Percentiles rank a stretch among this genome's conserved stretches.
Conservation (phyloP, 2,888 invertebrate species). For the Alloscopus bannaensis region DNA sequence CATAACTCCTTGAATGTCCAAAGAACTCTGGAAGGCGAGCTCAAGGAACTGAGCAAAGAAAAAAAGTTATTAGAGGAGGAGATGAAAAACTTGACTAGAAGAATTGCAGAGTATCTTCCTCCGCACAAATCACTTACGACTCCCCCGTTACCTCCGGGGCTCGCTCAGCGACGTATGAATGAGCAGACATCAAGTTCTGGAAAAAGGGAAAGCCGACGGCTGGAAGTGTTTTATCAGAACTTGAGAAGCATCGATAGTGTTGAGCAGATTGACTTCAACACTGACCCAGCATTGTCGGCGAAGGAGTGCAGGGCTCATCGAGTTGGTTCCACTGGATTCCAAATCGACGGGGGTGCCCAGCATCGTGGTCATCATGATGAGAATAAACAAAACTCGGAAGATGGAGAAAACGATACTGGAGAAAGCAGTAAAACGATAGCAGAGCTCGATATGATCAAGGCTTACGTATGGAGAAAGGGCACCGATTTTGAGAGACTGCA, state of each 20-base stretch:
- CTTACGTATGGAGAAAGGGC: constrained; percentile 28
- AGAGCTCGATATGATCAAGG: constrained; percentile 31
- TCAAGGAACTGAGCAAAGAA: constrained; percentile 27
- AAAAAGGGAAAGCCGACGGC: no score
- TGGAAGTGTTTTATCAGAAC: no score
- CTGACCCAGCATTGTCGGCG: neutral
- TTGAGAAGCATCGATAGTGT: no score
- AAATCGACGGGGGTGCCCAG: neutral
- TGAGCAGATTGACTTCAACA: no score
- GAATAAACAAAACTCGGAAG: neutral
- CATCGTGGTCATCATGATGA: neutral
- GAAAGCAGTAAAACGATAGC: neutral
- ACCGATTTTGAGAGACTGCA: constrained; percentile 33
- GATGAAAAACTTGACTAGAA: constrained; percentile 35
- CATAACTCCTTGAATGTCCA: constrained; percentile 17
- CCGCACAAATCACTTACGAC: no score
- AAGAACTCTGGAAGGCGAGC: constrained; percentile 30
- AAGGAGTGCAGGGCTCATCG: no score
- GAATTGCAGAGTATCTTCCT: no score
- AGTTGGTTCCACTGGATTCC: neutral
- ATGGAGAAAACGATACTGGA: neutral
- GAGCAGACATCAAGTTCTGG: no score
- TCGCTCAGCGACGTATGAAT: no score
- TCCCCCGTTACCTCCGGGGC: no score
- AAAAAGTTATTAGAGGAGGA: constrained; percentile 40